Evolutionary conservation across 1,140 invertebrate species (phyloP).

Genomic region (Bombus affinis): DNA sequence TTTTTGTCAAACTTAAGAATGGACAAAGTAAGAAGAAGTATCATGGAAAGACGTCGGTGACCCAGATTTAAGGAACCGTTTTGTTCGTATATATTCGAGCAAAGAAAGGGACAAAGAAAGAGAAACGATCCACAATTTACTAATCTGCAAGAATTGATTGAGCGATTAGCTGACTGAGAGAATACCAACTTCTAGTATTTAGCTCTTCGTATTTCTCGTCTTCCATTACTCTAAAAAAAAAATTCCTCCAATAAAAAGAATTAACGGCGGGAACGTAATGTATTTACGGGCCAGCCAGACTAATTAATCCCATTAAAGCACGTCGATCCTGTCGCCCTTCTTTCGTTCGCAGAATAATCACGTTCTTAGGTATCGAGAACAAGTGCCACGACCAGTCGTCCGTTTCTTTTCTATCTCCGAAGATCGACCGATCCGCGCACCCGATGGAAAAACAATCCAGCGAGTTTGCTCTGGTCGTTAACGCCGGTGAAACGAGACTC

Average conservation of each 20-base stretch:
- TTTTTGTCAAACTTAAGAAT: background rate
- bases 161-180: background rate
- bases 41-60: background rate
- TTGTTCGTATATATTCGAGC: background rate
- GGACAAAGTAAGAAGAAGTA: background rate
- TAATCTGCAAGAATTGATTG: too few species aligned
- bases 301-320: conserved; percentile 23
- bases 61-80: background rate
- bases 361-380: background rate
- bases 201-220: background rate
- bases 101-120: background rate
- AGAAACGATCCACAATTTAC: background rate
- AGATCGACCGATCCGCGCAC: background rate
- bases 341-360: background rate
- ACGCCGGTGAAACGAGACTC: conserved; percentile 2
- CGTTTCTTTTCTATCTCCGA: conserved; percentile 5
- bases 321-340: background rate
- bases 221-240: background rate
- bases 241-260: background rate
- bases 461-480: conserved; percentile 33
- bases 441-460: conserved; percentile 14
- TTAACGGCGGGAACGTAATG: background rate
- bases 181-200: background rate
- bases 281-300: background rate
- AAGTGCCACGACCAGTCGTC: background rate